Conservation (phyloP, 2,888 invertebrate species). For the Maniola hyperantus region DNA sequence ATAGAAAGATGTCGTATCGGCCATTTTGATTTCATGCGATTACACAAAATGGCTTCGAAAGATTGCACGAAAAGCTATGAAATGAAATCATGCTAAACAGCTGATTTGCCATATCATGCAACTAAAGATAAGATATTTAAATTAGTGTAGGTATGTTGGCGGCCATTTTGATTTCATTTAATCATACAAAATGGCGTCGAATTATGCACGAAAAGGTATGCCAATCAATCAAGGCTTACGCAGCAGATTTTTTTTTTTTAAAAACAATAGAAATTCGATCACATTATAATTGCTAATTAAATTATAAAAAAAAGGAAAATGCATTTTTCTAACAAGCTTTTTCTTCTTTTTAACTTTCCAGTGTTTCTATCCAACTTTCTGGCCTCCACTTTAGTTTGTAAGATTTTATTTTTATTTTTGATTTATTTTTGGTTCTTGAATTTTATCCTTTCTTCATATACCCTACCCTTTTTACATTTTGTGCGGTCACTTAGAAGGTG, state of each 20-base stretch:
- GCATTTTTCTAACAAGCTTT: conserved; percentile 42
- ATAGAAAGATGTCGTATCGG: neutral
- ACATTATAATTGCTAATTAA: neutral
- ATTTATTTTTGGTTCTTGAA: conserved; percentile 51
- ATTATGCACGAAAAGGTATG: neutral
- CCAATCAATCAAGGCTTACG: neutral
- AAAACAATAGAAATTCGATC: neutral
- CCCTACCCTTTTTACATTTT: conserved; percentile 43
- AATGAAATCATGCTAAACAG: neutral
- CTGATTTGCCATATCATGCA: neutral
- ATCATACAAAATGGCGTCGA: neutral
- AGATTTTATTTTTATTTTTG: conserved; percentile 65
- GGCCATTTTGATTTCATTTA: neutral
- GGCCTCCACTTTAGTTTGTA: conserved; percentile 82
- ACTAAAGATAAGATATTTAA: neutral
- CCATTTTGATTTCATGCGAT: neutral
- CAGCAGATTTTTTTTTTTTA: neutral
- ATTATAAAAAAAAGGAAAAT: neutral
- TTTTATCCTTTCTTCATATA: conserved; percentile 42
- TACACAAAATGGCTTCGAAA: neutral
- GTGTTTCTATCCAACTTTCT: conserved; percentile 81
- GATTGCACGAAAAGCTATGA: neutral
- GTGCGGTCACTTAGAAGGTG: conserved; percentile 25
- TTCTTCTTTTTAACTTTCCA: conserved; percentile 71
- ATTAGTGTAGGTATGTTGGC: neutral